Conservation (phyloP, 2,113 vertebrate species). For the Pangasianodon hypophthalmus region DNA sequence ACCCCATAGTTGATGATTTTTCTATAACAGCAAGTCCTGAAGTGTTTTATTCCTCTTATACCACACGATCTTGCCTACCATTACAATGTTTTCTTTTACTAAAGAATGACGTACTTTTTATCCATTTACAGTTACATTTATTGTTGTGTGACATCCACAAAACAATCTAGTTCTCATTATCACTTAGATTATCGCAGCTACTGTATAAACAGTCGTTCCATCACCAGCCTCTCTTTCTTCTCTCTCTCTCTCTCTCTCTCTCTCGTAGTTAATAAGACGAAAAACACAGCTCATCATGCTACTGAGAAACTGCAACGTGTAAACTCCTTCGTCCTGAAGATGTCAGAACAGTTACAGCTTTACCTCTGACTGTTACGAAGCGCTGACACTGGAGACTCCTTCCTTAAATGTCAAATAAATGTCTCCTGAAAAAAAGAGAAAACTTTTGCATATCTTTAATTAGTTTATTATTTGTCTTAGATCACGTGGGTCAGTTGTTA, state of each 20-base stretch:
- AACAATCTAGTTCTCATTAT: not conserved
- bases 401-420: no score
- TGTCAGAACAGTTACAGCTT: no score
- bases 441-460: no score
- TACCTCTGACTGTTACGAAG: no score
- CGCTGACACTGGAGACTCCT: no score
- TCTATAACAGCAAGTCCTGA: not conserved
- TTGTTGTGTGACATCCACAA: not conserved
- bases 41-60: not conserved
- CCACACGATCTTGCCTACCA: not conserved
- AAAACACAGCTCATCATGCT: no score
- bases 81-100: rapidly evolving
- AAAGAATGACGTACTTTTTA: not conserved
- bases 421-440: no score
- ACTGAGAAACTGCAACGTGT: no score
- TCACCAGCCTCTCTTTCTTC: not conserved
- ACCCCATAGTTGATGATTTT: not conserved
- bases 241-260: not conserved
- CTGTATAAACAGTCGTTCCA: not conserved
- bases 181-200: not conserved
- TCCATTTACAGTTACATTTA: not conserved
- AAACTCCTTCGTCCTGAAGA: no score
- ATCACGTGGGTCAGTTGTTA: no score
- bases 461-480: no score
- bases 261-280: no score